Conservation (phyloP, 2,797 vertebrate species). For the Brotula barbata region DNA sequence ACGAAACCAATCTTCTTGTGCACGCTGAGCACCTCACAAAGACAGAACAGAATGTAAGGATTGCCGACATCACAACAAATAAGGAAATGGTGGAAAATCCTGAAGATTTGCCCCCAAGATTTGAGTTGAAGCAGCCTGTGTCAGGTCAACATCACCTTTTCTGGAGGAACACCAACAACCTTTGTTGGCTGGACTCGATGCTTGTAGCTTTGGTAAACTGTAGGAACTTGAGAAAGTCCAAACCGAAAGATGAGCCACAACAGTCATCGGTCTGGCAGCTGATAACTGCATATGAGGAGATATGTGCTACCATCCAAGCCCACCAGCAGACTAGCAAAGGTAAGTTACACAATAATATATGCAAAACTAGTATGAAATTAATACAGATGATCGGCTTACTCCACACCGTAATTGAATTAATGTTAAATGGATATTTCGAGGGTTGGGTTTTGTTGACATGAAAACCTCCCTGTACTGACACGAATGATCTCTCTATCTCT, state of each 20-base stretch:
- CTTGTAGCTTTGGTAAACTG: constrained; percentile 87
- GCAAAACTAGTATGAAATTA: too few relatives aligned
- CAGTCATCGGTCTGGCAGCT: constrained; percentile 77
- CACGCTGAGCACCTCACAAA: constrained; percentile 5
- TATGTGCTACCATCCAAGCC: constrained; percentile 62
- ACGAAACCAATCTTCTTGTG: constrained; percentile 7
- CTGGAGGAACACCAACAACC: constrained; percentile 83
- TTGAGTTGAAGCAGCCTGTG: constrained; percentile 27
- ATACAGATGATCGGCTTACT: too few relatives aligned
- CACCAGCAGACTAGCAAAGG: constrained; percentile 60
- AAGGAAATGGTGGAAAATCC: constrained; percentile 1
- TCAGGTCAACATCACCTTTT: constrained; percentile 76
- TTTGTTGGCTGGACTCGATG: constrained; percentile 93
- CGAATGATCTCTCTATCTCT: too few relatives aligned
- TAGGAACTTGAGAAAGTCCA: constrained; percentile 68
- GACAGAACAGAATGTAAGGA: not conserved
- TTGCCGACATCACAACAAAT: not conserved
- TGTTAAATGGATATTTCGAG: too few relatives aligned
- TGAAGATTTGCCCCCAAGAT: not conserved
- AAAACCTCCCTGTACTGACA: too few relatives aligned
- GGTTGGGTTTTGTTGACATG: too few relatives aligned
- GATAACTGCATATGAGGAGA: constrained; percentile 76
- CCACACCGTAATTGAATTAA: too few relatives aligned
- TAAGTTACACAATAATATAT: constrained; percentile 47
- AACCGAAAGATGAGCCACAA: constrained; percentile 40